A percentile compares a stretch with the other conserved stretches of the same genome.
These are phyloP conservation scores for Pachypeltis micranthus DNA, from an alignment of 1,140 invertebrate genomes.

Conservation along the genomic window DNA sequence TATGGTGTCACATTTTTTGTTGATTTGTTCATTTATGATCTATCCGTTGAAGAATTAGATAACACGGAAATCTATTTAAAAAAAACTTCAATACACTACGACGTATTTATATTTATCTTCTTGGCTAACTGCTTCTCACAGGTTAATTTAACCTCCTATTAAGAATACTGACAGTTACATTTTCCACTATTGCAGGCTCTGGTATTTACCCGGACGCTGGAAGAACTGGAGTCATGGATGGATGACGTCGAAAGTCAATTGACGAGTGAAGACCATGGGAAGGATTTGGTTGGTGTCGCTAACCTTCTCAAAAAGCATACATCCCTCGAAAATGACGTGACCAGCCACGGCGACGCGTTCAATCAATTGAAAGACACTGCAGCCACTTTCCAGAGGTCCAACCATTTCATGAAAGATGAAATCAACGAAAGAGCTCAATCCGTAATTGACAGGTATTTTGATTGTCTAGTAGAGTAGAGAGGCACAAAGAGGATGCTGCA, in stretches of 20 bases:
- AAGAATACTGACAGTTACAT: no score
- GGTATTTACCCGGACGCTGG: constrained; percentile 68
- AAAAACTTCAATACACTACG: no score
- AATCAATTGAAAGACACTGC: constrained; percentile 66
- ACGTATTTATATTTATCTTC: no score
- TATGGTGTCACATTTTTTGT: no score
- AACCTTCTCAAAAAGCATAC: constrained; percentile 76
- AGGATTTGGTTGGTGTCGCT: constrained; percentile 69
- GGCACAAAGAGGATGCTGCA: not conserved
- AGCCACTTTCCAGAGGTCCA: constrained; percentile 53
- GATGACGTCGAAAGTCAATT: constrained; percentile 74
- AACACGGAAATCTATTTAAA: no score
- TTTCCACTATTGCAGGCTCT: constrained; percentile 55
- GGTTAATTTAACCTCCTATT: no score
- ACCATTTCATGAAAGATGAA: constrained; percentile 77
- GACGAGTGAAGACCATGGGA: constrained; percentile 70
- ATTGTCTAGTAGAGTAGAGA: not conserved
- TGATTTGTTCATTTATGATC: no score
- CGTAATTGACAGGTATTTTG: constrained; percentile 47
- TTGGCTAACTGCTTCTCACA: no score
- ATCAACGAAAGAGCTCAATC: constrained; percentile 57
- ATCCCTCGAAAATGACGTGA: constrained; percentile 68
- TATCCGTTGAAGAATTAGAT: no score
- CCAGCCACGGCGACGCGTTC: constrained; percentile 62
- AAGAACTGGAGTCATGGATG: constrained; percentile 83